Conservation (phyloP, 2,113 vertebrate genomes). For the Scomber japonicus region DNA sequence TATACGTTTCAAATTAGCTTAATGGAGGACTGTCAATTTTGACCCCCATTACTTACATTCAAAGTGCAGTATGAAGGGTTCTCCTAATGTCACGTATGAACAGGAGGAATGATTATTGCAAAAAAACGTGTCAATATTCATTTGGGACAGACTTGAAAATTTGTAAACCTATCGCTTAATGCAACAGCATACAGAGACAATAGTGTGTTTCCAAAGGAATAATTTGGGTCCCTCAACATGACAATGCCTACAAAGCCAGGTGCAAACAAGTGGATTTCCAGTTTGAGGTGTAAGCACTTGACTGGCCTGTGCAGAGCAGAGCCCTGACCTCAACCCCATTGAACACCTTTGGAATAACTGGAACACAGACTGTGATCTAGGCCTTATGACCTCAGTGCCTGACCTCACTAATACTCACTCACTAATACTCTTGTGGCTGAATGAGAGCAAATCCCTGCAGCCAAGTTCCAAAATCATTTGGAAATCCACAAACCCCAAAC, state of each 20-base stretch:
- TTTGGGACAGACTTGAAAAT: no score
- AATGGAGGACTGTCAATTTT: no score
- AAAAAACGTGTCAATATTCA: no score
- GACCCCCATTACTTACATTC: no score
- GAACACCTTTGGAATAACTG: conserved; percentile 1
- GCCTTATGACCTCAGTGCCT: conserved; percentile 8
- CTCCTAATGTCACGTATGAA: no score
- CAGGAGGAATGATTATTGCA: no score
- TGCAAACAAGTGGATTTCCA: conserved; percentile 2
- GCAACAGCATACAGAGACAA: background rate
- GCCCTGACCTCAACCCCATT: conserved; percentile 3
- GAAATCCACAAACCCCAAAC: conserved; percentile 5
- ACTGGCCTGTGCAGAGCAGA: background rate
- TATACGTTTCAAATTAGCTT: no score
- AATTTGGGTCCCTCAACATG: background rate
- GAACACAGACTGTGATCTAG: background rate
- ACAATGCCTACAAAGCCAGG: background rate
- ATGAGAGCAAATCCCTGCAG: conserved; percentile 1
- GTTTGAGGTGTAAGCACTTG: conserved; percentile 19
- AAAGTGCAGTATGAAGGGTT: no score
- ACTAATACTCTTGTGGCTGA: background rate
- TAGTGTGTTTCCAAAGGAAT: background rate
- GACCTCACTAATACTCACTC: conserved; percentile 10
- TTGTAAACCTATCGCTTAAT: background rate
- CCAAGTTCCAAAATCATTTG: background rate